These are phyloP conservation scores for Apodemus speciosus DNA, from an alignment of 2,113 vertebrate genomes.

Conservation along the genomic window DNA sequence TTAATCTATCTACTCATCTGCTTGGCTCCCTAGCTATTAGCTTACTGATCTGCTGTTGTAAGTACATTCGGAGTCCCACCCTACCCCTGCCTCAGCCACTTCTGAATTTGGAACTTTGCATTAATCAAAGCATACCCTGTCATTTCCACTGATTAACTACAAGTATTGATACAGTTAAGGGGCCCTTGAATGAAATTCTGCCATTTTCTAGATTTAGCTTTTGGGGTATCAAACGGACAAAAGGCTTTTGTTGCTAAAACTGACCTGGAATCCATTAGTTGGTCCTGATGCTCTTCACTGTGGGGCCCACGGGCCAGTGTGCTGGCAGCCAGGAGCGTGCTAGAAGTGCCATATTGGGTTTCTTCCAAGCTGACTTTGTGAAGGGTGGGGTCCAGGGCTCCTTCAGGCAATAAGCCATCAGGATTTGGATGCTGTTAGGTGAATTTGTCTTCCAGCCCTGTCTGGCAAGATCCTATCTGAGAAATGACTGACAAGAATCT, in stretches of 20 bases:
- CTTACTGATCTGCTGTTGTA: neutral
- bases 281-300: neutral
- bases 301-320: neutral
- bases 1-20: neutral
- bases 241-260: neutral
- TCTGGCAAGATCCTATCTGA: slow-evolving; percentile 6
- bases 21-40: neutral
- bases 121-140: neutral
- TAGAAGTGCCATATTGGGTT: neutral
- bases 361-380: neutral
- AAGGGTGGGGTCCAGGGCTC: neutral
- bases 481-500: slow-evolving; percentile 6
- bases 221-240: neutral
- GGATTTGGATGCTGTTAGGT: neutral
- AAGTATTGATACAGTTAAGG: neutral
- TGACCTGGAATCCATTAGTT: neutral
- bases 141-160: neutral
- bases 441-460: neutral
- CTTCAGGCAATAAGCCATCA: neutral
- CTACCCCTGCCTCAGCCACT: neutral
- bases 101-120: slow-evolving; percentile 18
- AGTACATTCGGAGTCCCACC: slow-evolving; percentile 23
- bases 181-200: neutral
- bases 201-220: neutral
- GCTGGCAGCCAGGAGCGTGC: neutral